phyloP scores from a whole-genome alignment of 2,888 invertebrate genomes.

The Catocala nupta region DNA sequence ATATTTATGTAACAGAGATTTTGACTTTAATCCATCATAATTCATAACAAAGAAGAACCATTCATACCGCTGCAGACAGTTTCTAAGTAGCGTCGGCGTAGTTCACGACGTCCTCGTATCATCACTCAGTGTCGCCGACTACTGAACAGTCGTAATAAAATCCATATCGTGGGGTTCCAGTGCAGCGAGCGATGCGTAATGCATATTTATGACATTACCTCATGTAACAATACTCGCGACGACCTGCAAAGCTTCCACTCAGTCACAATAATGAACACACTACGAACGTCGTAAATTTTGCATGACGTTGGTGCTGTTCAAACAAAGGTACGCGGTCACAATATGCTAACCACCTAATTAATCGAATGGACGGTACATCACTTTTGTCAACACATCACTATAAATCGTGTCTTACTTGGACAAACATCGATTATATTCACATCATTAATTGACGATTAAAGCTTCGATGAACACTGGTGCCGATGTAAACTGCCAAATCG shows the following conservation, averaged over 20 bases:
- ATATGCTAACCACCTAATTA: conserved; percentile 34
- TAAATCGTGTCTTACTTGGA: neutral
- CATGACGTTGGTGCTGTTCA: conserved; percentile 24
- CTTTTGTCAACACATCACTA: conserved; percentile 11
- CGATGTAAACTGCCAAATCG: conserved; percentile 7
- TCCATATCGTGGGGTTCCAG: conserved; percentile 11
- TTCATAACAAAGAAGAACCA: neutral
- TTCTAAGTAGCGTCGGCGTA: neutral
- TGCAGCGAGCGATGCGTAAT: conserved; percentile 27
- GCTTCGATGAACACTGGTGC: neutral
- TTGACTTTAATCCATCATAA: neutral
- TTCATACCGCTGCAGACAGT: neutral
- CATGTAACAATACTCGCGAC: conserved; percentile 22
- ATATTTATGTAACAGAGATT: neutral
- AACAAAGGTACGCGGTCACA: conserved; percentile 24
- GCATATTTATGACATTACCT: conserved; percentile 48
- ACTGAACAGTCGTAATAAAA: conserved; percentile 8
- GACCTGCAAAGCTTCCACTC: conserved; percentile 36
- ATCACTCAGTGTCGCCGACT: conserved; percentile 28
- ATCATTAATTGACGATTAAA: neutral
- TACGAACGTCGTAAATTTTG: conserved; percentile 29
- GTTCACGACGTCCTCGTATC: conserved; percentile 4
- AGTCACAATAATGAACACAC: conserved; percentile 39
- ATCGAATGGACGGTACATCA: conserved; percentile 23
- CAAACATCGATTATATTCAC: conserved; percentile 1